Base-by-base conservation (phyloP, 2,113 vertebrate genomes). In the Lates calcarifer region DNA sequence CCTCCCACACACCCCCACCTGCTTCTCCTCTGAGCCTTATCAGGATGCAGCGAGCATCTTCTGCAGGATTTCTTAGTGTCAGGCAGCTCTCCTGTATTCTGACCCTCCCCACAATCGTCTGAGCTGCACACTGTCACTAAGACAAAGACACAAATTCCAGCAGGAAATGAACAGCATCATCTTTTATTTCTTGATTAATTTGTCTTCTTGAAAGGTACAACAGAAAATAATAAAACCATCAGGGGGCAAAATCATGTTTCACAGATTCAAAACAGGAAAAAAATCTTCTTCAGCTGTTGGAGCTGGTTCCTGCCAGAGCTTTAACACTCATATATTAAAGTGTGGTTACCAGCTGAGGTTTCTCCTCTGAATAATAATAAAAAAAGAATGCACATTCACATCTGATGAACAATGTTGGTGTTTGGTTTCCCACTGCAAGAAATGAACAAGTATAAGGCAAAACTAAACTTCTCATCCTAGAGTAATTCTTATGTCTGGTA, bases 161-260 rank as follows among this genome's bases (percentile, higher is more conserved):
- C 51, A 77, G 83, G 74, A 90, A 92, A 93, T 90, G 49, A 90
- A 90, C 77, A 84, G 69, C 74, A 70, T 81, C 64, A 43, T 89
- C 61, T 84, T 89, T 88, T 85, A 87, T 88, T 89, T 45, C 72
- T 64, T 77, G 68, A 86, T 90, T 88, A 87, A 89, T 91, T 89
- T 79, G 66, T 91, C 78, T 81, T 89, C 75, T 85, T 88, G 83
- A 78, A 86, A 89, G 87, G 63, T 85, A 84, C 79, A 90, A 83
- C 58, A 83, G 56, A 86, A 80, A 83, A 83, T 56, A 79, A 88
- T 81, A 12, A 84, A 90, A 83, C 45, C 39, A 83, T 76, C 63
- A 61, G 71, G 43, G 74, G 64, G 33, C 28, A 74, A 84, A 78
- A 62, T 74, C 62, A 86, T 43, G 58, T 87, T 67, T 80, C 37